A percentile compares a stretch with the other conserved stretches of the same genome.
phyloP scores from a whole-genome alignment of 2,797 vertebrate genomes.

The Acridotheres tristis region DNA sequence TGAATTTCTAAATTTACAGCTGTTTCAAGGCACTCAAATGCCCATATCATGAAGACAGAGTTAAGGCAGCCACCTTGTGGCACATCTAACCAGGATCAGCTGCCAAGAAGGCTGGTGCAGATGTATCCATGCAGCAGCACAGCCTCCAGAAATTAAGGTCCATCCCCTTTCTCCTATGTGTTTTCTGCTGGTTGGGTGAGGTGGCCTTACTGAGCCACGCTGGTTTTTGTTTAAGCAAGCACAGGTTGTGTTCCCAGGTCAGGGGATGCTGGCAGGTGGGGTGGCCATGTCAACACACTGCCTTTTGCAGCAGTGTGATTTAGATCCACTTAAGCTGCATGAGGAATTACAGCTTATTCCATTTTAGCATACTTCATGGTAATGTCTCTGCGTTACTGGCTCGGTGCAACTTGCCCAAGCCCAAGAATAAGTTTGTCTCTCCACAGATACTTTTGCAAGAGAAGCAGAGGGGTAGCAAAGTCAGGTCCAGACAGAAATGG shows the following conservation, averaged over 20 bases:
- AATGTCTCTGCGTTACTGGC: not conserved
- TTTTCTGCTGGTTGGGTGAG: not conserved
- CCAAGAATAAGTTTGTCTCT: not conserved
- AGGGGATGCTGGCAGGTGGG: too few relatives aligned
- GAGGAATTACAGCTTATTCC: not conserved
- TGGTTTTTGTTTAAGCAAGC: fast-evolving
- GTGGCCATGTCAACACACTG: not conserved
- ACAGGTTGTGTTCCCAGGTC: fast-evolving
- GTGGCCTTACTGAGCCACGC: not conserved
- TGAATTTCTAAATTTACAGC: not conserved
- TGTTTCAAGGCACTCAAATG: not conserved
- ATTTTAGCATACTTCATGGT: not conserved
- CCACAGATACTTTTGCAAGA: not conserved
- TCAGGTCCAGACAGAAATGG: not conserved
- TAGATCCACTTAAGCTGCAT: not conserved
- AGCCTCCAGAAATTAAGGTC: not conserved
- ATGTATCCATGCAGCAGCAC: fast-evolving
- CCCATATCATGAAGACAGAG: fast-evolving
- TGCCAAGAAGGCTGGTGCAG: not conserved
- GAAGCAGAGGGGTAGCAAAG: not conserved
- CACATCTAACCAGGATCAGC: not conserved
- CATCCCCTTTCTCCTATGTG: too few relatives aligned
- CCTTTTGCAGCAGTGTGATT: not conserved
- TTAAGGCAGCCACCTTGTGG: fast-evolving
- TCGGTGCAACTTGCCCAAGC: not conserved